Evolutionary conservation across 2,888 invertebrate genomes (phyloP).

Genomic region (Chymomyza procnemis): DNA sequence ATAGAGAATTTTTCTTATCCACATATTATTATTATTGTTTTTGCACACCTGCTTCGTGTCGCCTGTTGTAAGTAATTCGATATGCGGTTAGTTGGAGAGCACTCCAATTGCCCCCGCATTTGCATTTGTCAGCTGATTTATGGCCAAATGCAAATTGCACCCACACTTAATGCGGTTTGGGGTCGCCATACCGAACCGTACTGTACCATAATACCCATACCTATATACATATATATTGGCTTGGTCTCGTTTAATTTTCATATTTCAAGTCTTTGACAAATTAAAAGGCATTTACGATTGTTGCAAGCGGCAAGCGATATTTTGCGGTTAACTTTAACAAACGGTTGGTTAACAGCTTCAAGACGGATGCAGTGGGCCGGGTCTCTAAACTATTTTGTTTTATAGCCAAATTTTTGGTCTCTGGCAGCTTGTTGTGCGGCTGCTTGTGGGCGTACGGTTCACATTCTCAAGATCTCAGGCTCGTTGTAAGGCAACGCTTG

Average conservation of each 20-base stretch:
- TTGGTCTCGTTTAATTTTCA: constrained; percentile 69
- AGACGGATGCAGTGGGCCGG: constrained; percentile 69
- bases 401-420: neutral
- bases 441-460: neutral
- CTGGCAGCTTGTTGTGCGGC: neutral
- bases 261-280: constrained; percentile 71
- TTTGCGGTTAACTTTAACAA: constrained; percentile 71
- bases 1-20: neutral
- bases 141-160: constrained; percentile 67
- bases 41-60: constrained; percentile 1
- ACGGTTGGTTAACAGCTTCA: constrained; percentile 41
- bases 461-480: neutral
- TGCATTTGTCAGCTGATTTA: constrained; percentile 60
- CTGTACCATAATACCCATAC: constrained; percentile 18
- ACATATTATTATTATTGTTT: neutral
- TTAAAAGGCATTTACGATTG: constrained; percentile 66
- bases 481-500: constrained; percentile 48
- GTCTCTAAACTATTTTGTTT: neutral
- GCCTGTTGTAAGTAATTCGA: constrained; percentile 65
- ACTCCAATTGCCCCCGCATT: constrained; percentile 61
- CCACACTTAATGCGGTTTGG: constrained; percentile 52
- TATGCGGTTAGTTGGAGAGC: constrained; percentile 39
- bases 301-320: constrained; percentile 47
- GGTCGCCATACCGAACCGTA: constrained; percentile 56
- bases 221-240: constrained; percentile 18